These are phyloP conservation scores for Sitobion miscanthi DNA, from an alignment of 1,140 invertebrate genomes.

Conservation along the genomic window DNA sequence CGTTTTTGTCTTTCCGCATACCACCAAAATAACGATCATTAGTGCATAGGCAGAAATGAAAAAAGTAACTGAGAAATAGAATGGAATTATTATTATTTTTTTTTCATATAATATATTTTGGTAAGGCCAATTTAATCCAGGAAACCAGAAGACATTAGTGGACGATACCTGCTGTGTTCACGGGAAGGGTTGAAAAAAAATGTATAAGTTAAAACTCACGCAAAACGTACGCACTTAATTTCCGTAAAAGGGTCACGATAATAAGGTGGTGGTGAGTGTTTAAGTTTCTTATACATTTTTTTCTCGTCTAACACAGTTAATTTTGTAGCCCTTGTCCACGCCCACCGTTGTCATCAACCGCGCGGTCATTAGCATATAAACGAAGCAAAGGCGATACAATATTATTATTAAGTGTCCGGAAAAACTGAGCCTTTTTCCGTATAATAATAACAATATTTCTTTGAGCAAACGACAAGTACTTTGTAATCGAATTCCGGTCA, in stretches of 20 bases:
- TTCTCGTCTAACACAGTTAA: conserved; percentile 14
- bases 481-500: conserved; percentile 53
- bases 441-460: conserved; percentile 52
- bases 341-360: conserved; percentile 31
- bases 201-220: conserved; percentile 30
- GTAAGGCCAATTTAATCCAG: conserved; percentile 38
- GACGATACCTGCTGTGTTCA: conserved; percentile 28
- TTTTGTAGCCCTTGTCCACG: conserved; percentile 44
- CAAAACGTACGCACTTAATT: conserved; percentile 44
- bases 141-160: conserved; percentile 44
- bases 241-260: conserved; percentile 47
- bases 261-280: conserved; percentile 24
- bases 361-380: conserved; percentile 52
- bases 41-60: background rate
- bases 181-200: conserved; percentile 17
- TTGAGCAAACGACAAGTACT: conserved; percentile 30
- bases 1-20: background rate
- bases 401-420: conserved; percentile 43
- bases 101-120: conserved; percentile 14
- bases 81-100: background rate
- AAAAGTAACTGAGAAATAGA: background rate
- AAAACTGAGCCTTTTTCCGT: conserved; percentile 42
- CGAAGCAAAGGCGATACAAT: conserved; percentile 16
- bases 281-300: conserved; percentile 42
- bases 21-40: background rate